Percentiles rank a stretch among this genome's conserved stretches.
Evolutionary conservation across 2,888 invertebrate genomes (phyloP).

Genomic region (Hirtodrosophila histrioides): DNA sequence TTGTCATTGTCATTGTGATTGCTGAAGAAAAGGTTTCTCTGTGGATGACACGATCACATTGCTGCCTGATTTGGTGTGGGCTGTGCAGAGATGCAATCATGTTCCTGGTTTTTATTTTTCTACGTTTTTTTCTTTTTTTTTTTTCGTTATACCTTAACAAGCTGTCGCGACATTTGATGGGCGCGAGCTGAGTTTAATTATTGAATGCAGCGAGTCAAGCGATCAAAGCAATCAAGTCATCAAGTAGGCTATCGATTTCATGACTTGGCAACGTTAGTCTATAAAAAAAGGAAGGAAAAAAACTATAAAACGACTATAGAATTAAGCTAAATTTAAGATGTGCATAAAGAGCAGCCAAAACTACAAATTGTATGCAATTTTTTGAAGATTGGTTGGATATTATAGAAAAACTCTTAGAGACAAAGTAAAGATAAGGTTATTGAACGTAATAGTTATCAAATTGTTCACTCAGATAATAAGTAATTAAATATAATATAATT

Average conservation of each 20-base stretch:
- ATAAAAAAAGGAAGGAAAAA: constrained; percentile 1
- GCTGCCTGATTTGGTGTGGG: constrained; percentile 41
- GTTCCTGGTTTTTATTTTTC: constrained; percentile 12
- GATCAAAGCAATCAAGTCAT: constrained; percentile 51
- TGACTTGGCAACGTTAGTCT: constrained; percentile 12
- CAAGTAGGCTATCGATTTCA: constrained; percentile 49
- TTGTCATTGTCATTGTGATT: constrained; percentile 51
- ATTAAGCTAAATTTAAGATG: constrained; percentile 11
- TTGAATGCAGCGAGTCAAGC: constrained; percentile 21
- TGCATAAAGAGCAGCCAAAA: constrained; percentile 6
- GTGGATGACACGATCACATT: constrained; percentile 46
- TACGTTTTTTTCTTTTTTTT: not conserved
- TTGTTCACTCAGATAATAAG: too few species aligned
- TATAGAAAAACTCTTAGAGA: not conserved
- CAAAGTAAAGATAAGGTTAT: too few species aligned
- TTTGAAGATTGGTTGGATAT: not conserved
- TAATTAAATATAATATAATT: too few species aligned
- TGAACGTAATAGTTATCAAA: too few species aligned
- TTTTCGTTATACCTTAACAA: constrained; percentile 48
- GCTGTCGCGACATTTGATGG: constrained; percentile 51
- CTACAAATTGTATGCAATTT: constrained; percentile 15
- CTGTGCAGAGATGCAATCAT: constrained; percentile 25
- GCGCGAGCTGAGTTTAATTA: constrained; percentile 34
- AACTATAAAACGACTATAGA: constrained; percentile 5
- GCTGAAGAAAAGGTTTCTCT: constrained; percentile 34